Evolutionary conservation across 2,888 invertebrate species (phyloP).

Genomic region (Pyralis farinalis): DNA sequence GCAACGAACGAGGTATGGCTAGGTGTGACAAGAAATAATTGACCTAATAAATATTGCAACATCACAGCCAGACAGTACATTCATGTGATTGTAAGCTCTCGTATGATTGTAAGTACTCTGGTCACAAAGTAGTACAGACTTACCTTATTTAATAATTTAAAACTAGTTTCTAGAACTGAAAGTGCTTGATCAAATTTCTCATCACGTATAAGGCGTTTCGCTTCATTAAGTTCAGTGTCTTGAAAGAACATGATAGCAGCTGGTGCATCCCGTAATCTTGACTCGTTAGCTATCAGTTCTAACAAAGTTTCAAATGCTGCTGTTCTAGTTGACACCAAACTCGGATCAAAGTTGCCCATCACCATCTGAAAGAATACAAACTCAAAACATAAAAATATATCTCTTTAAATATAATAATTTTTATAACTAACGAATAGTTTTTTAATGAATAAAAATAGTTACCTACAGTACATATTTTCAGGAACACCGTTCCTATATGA

Average conservation of each 20-base stretch:
- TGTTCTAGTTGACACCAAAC: constrained; percentile 83
- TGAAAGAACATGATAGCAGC: constrained; percentile 84
- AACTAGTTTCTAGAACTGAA: constrained; percentile 84
- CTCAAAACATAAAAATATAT: no score
- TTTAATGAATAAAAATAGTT: no score
- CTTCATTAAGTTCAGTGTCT: constrained; percentile 82
- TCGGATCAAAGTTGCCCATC: constrained; percentile 86
- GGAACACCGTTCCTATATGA: no score
- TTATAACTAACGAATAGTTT: no score
- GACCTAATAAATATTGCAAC: no score
- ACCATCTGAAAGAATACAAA: constrained; percentile 66
- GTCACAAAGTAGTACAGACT: not conserved
- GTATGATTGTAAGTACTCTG: no score
- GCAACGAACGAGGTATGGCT: no score
- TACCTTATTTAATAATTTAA: constrained; percentile 82
- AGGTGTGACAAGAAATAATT: no score
- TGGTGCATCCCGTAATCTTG: constrained; percentile 79
- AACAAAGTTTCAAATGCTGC: constrained; percentile 84
- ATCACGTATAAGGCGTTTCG: constrained; percentile 80
- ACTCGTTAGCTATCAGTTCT: constrained; percentile 76
- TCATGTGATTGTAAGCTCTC: no score
- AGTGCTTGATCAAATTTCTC: constrained; percentile 83
- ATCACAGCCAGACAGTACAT: no score
- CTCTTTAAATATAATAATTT: no score
- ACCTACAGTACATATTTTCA: no score